A percentile compares a stretch with the other conserved stretches of the same genome.
These are phyloP conservation scores for Leptestheria dahalacensis DNA, from an alignment of 1,140 invertebrate genomes.

Conservation along the genomic window DNA sequence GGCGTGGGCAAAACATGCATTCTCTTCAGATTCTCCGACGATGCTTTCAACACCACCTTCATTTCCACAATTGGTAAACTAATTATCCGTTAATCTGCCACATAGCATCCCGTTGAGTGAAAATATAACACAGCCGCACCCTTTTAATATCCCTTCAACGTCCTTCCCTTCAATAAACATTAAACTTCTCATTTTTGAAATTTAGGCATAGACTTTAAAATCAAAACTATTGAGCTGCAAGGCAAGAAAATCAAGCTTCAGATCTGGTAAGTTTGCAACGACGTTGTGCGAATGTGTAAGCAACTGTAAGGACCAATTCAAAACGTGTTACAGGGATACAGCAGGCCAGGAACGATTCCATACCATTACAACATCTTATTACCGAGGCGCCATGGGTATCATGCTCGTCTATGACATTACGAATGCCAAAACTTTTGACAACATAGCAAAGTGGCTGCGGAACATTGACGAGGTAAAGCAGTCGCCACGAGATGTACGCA, in stretches of 20 bases:
- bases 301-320: conserved; percentile 7
- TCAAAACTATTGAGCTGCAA: conserved; percentile 91
- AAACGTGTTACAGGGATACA: conserved; percentile 52
- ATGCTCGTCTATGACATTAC: conserved; percentile 98
- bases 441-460: conserved; percentile 94
- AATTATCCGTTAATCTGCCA: conserved; percentile 23
- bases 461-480: conserved; percentile 77
- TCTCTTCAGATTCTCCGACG: conserved; percentile 92
- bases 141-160: too few relatives aligned
- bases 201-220: conserved; percentile 96
- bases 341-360: conserved; percentile 91
- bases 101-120: too few relatives aligned
- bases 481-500: not conserved
- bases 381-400: conserved; percentile 94
- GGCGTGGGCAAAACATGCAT: conserved; percentile 98
- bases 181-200: conserved; percentile 27
- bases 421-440: conserved; percentile 95
- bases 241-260: conserved; percentile 97
- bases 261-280: conserved; percentile 62
- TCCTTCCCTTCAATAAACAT: not conserved
- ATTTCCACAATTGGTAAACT: conserved; percentile 85
- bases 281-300: not conserved
- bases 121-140: conserved; percentile 2
- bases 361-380: conserved; percentile 95
- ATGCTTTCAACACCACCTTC: conserved; percentile 96